These are phyloP conservation scores for Drosophila helvetica DNA, from an alignment of 2,888 invertebrate species.

Conservation along the genomic window DNA sequence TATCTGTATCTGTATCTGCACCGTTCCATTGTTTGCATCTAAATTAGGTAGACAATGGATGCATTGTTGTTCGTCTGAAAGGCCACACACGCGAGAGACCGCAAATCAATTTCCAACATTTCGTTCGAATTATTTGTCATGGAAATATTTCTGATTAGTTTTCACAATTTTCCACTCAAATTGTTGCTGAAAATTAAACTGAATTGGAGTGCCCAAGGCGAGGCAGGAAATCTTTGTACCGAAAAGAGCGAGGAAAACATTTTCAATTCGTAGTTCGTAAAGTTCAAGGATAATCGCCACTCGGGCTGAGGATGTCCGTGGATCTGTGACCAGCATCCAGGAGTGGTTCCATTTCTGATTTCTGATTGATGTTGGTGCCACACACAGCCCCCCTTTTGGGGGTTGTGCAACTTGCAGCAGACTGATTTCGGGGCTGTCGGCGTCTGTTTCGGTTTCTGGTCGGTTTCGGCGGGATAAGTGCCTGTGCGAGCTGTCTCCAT, in stretches of 20 bases:
- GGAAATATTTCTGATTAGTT: constrained; percentile 13
- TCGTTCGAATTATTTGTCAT: constrained; percentile 13
- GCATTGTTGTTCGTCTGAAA: constrained; percentile 50
- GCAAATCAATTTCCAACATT: constrained; percentile 31
- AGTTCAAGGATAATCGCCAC: too few relatives aligned
- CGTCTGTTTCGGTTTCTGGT: background rate
- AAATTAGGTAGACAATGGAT: constrained; percentile 44
- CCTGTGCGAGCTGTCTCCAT: constrained; percentile 3
- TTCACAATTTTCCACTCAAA: constrained; percentile 11
- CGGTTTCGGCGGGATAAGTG: background rate
- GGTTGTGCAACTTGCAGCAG: background rate
- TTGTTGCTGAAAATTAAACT: constrained; percentile 3
- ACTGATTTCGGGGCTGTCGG: constrained; percentile 18
- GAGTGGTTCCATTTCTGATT: constrained; percentile 19
- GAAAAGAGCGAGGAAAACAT: too few relatives aligned
- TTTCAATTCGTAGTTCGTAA: too few relatives aligned
- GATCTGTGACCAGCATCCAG: too few relatives aligned
- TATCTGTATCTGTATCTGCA: constrained; percentile 13
- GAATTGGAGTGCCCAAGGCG: too few relatives aligned
- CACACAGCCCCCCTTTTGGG: background rate
- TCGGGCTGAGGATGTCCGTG: too few relatives aligned
- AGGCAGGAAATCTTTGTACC: too few relatives aligned
- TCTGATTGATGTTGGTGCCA: constrained; percentile 40
- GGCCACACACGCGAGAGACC: constrained; percentile 25
- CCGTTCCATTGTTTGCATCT: constrained; percentile 28